These are phyloP conservation scores for Pontoporia blainvillei DNA, from an alignment of 2,113 vertebrate species.

Conservation along the genomic window DNA sequence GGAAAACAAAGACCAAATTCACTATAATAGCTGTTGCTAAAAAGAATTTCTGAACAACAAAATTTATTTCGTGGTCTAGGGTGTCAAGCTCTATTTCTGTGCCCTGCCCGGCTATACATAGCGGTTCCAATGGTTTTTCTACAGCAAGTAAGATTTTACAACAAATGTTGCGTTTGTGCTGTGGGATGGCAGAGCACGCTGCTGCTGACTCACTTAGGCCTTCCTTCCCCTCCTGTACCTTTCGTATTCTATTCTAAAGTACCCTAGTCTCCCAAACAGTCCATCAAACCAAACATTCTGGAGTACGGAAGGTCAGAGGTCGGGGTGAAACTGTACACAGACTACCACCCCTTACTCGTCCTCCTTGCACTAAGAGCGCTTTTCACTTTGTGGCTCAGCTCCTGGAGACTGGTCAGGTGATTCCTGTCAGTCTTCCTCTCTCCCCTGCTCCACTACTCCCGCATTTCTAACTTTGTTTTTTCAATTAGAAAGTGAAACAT, in stretches of 20 bases:
- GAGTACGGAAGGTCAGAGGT: neutral
- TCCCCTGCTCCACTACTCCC: too few species aligned
- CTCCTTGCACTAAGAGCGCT: neutral
- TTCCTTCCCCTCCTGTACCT: neutral
- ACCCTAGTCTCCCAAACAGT: neutral
- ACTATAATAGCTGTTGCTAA: neutral
- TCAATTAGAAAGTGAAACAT: neutral
- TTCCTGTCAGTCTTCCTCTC: neutral
- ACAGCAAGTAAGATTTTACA: neutral
- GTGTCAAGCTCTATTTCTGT: neutral
- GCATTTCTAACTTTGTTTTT: neutral
- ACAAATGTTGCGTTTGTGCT: neutral
- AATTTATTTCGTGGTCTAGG: neutral
- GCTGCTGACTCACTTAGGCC: neutral
- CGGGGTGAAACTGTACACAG: accelerated
- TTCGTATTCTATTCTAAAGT: neutral
- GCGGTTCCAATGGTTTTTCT: neutral
- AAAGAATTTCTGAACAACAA: neutral
- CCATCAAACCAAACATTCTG: neutral
- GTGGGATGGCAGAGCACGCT: neutral
- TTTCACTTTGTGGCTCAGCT: neutral
- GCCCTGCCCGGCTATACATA: neutral
- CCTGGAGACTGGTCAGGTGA: neutral
- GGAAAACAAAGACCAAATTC: neutral
- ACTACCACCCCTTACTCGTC: too few species aligned